Evolutionary conservation across 2,797 vertebrate genomes (phyloP), one percentile per base, ranked within the genome.

Genomic region (Mastacembelus armatus): DNA sequence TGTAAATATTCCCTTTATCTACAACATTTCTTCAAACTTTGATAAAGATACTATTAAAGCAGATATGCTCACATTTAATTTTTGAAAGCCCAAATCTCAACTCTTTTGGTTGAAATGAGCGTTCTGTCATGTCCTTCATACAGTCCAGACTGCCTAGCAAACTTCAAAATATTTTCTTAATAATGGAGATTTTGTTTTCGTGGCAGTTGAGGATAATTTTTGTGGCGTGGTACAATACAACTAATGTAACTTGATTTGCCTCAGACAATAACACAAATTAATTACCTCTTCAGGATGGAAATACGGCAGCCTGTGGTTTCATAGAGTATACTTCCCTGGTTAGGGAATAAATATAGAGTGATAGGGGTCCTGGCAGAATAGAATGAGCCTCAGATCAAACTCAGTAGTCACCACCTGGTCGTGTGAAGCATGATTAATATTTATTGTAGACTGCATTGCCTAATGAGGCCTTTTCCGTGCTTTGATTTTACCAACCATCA

Each of bases 381-480:
- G 26, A 63, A 40, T 8, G 33, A 47, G 14, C 21, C 36, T 35
- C 51, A 44, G 4, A 45, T 3, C 15, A 22, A 18, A n/a, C n/a
- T n/a, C n/a, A n/a, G n/a, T 32, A 7, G n/a, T 21, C 21, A 26
- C 26, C 14, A 10, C 18, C 26, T 54, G 43, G n/a, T n/a, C n/a
- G n/a, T n/a, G n/a, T n/a, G n/a, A n/a, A n/a, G n/a, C n/a, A n/a
- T n/a, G n/a, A n/a, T n/a, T n/a, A n/a, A n/a, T n/a, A n/a, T n/a
- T n/a, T 48, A 19, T 47, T 36, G 16, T 32, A 9, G 11, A 26
- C 18, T 66, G 10, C 52, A 27, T 54, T 69, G 14, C 38, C 47
- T 47, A 43, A 63, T 63, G 33, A 74, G 26, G 29, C 16, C 1
- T 43, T 74, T 71, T 21, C 42, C 65, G 11, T 38, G 27, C 15